phyloP scores from a whole-genome alignment of 2,113 vertebrate species.

The Sclerurus mexicanus region DNA sequence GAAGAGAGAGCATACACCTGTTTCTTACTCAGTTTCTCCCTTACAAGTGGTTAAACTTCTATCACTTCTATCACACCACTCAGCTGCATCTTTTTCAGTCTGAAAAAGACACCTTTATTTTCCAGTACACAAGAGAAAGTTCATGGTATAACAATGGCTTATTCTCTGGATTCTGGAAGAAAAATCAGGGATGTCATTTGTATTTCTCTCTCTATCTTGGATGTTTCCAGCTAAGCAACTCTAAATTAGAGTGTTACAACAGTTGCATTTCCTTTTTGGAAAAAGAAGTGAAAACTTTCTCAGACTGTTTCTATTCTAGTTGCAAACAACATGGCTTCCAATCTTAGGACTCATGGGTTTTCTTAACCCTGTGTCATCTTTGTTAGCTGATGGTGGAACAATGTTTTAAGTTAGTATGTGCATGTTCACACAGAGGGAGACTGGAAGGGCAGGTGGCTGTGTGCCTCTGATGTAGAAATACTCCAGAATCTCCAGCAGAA shows the following conservation, averaged over 20 bases:
- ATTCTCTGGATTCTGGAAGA: not conserved
- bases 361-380: not conserved
- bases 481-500: not conserved
- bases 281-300: conserved; percentile 54
- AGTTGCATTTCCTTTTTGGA: conserved; percentile 35
- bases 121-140: not conserved
- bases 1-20: not conserved
- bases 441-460: not conserved
- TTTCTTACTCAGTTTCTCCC: not conserved
- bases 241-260: not conserved
- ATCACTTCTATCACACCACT: rapidly evolving
- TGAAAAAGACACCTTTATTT: not conserved
- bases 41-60: not conserved
- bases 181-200: not conserved
- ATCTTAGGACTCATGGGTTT: not conserved
- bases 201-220: not conserved
- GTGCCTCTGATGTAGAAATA: not conserved
- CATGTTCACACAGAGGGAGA: not conserved
- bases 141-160: not conserved
- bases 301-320: conserved; percentile 17
- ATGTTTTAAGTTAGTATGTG: not conserved
- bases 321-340: not conserved
- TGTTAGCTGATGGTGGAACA: not conserved
- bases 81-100: not conserved
- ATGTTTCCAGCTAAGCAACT: not conserved